Conservation (phyloP, 2,888 invertebrate species). For the Latrodectus elegans region DNA sequence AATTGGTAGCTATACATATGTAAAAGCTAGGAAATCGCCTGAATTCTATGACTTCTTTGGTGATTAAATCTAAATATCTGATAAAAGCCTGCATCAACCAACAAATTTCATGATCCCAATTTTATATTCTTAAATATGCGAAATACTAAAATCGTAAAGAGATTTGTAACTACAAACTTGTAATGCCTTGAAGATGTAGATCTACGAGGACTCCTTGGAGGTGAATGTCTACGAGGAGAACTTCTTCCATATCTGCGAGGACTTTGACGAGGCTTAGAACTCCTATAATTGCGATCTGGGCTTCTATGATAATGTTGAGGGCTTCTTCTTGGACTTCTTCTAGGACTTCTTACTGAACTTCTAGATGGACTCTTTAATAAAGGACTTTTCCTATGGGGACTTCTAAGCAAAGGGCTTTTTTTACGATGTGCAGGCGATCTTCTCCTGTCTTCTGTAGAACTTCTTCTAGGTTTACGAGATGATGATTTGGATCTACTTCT, state of each 20-base stretch:
- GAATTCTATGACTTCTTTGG: too few species aligned
- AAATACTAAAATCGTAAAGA: too few species aligned
- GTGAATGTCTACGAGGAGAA: conserved; percentile 33
- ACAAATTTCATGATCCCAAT: too few species aligned
- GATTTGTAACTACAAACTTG: conserved; percentile 7
- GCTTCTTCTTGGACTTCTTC: conserved; percentile 41
- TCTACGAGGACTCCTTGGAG: conserved; percentile 21
- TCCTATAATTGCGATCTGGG: conserved; percentile 22
- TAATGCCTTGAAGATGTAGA: conserved; percentile 29
- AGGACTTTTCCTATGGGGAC: conserved; percentile 26
- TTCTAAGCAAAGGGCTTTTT: conserved; percentile 12
- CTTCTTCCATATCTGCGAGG: conserved; percentile 30
- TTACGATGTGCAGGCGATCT: conserved; percentile 5
- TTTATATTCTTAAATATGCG: too few species aligned
- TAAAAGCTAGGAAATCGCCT: too few species aligned
- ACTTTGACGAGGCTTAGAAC: conserved; percentile 12
- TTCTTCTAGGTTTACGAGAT: conserved; percentile 21
- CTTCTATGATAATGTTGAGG: conserved; percentile 34
- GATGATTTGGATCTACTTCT: conserved; percentile 45
- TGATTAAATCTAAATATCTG: too few species aligned
- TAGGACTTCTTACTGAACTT: neutral
- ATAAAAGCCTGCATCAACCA: too few species aligned
- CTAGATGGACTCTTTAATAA: conserved; percentile 10
- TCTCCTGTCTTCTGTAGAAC: conserved; percentile 36
- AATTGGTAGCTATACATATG: too few species aligned